A percentile compares a stretch with the other conserved stretches of the same genome.
These are phyloP conservation scores for Drosophila dunni DNA, from an alignment of 1,140 invertebrate species.

Conservation along the genomic window DNA sequence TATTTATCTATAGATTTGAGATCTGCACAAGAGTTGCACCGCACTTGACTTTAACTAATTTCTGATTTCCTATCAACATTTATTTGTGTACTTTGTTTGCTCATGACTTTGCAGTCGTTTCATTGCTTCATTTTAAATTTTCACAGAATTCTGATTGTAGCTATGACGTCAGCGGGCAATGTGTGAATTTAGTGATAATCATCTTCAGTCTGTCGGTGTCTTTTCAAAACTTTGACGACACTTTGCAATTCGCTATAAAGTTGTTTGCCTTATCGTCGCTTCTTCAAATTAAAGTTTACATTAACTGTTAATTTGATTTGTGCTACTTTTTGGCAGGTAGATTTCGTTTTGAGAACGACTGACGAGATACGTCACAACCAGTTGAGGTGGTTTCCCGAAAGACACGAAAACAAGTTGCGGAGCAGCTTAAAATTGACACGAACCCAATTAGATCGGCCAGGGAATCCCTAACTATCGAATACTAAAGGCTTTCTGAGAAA, in stretches of 20 bases:
- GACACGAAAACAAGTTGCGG: neutral
- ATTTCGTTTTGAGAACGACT: constrained; percentile 19
- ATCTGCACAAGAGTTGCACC: neutral
- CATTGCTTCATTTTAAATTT: constrained; percentile 8
- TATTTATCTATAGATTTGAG: neutral
- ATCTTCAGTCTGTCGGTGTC: constrained; percentile 27
- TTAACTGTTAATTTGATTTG: constrained; percentile 30
- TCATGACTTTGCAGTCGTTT: constrained; percentile 18
- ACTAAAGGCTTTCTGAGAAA: neutral
- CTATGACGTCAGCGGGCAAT: constrained; percentile 49
- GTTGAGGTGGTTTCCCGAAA: constrained; percentile 6
- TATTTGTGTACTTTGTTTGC: constrained; percentile 2
- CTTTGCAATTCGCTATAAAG: constrained; percentile 15
- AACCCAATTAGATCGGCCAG: neutral
- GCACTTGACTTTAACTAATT: neutral
- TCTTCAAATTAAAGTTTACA: constrained; percentile 19
- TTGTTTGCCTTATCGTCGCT: neutral
- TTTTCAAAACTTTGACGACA: constrained; percentile 23
- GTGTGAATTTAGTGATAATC: constrained; percentile 55
- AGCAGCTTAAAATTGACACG: neutral
- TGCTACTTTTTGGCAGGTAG: constrained; percentile 13
- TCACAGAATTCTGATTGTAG: constrained; percentile 34
- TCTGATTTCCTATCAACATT: neutral
- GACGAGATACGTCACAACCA: constrained; percentile 8
- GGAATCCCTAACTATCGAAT: neutral